These are phyloP conservation scores for Hydra vulgaris DNA, from an alignment of 30 jellyfish, hydroid and myxozoan species.

Conservation along the genomic window DNA sequence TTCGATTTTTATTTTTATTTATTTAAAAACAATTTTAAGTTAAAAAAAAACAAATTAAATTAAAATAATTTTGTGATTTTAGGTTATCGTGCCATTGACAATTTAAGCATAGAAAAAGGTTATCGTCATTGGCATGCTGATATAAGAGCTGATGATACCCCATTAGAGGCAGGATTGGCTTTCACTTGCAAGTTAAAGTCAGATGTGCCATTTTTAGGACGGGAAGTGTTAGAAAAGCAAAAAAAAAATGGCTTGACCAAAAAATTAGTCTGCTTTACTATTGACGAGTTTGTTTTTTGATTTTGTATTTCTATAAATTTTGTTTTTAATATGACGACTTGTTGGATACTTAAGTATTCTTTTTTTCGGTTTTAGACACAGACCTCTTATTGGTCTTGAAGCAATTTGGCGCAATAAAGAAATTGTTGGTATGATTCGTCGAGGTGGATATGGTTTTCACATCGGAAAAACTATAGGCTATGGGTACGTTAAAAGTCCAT, in stretches of 20 bases:
- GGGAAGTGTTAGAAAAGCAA: constrained; percentile 75
- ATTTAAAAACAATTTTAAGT: neutral
- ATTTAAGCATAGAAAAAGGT: constrained; percentile 89
- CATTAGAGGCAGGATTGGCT: constrained; percentile 87
- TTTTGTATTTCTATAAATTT: neutral
- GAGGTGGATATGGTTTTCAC: constrained; percentile 91
- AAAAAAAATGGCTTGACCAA: constrained; percentile 65
- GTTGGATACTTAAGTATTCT: neutral
- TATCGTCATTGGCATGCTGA: constrained; percentile 99
- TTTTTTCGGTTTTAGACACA: too few relatives aligned
- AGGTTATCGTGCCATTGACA: constrained; percentile 97
- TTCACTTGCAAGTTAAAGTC: constrained; percentile 86
- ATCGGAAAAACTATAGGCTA: constrained; percentile 81
- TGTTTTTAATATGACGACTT: neutral
- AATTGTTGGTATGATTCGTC: constrained; percentile 71
- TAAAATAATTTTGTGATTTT: neutral
- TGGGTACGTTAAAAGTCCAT: constrained; percentile 80
- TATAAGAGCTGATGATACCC: constrained; percentile 88
- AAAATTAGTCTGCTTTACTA: constrained; percentile 93
- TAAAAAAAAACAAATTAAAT: too few relatives aligned
- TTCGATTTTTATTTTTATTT: neutral
- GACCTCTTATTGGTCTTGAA: constrained; percentile 78
- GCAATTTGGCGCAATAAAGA: constrained; percentile 62
- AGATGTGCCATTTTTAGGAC: constrained; percentile 86
- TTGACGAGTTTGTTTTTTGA: constrained; percentile 75